Evolutionary conservation across 2,888 invertebrate genomes (phyloP).

Genomic region (Acanthosepion pharaonis): DNA sequence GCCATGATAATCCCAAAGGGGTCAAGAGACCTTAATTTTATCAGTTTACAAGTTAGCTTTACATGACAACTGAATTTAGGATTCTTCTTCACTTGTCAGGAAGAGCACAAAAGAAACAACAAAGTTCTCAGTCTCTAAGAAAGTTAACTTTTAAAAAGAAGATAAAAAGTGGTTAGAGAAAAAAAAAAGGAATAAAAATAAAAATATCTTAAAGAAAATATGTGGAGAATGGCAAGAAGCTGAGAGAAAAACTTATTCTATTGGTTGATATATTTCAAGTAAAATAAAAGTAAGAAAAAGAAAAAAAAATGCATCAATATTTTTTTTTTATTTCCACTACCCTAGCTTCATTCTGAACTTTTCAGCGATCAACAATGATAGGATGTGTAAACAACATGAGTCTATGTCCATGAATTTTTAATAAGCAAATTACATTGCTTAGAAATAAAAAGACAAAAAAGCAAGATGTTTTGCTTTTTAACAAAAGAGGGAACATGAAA

Average conservation of each 20-base stretch:
- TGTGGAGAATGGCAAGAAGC: background rate
- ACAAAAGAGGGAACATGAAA: background rate
- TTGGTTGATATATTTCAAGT: background rate
- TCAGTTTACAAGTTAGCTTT: too few species aligned
- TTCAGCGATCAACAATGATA: background rate
- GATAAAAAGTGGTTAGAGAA: background rate
- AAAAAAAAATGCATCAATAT: background rate
- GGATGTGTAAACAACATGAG: background rate
- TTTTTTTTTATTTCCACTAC: background rate
- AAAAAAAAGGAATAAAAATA: background rate
- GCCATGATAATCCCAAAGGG: too few species aligned
- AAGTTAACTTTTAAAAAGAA: slow-evolving; percentile 12
- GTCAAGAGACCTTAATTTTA: too few species aligned
- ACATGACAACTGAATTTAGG: background rate
- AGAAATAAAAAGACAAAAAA: background rate
- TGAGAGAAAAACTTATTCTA: background rate
- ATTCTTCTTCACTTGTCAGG: background rate
- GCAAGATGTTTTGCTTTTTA: background rate
- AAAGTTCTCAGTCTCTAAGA: background rate
- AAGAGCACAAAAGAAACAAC: background rate
- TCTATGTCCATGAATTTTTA: slow-evolving; percentile 12
- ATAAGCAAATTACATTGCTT: slow-evolving; percentile 33
- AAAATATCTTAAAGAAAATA: background rate
- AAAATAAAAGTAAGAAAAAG: background rate
- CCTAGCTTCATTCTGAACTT: background rate